Percentiles rank a stretch among this genome's conserved stretches.
phyloP scores from a whole-genome alignment of 2,888 invertebrate species.

The Oscheius sp. region DNA sequence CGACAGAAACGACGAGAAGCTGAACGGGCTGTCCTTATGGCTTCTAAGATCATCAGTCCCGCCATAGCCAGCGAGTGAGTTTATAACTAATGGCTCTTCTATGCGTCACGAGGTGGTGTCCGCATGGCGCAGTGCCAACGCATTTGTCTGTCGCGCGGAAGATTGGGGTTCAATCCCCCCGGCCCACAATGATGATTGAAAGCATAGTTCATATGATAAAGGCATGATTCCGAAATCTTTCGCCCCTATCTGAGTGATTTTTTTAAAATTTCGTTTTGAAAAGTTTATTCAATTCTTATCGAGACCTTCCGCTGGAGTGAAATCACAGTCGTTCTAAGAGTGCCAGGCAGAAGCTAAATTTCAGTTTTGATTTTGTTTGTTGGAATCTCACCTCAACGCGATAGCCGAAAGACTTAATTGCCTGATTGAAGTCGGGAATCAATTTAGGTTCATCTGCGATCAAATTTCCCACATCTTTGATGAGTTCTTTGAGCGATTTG shows the following conservation, averaged over 20 bases:
- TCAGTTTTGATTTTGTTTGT: too few species aligned
- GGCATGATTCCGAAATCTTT: conserved; percentile 24
- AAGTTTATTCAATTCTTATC: conserved; percentile 1
- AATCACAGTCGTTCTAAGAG: too few species aligned
- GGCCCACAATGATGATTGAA: conserved; percentile 15
- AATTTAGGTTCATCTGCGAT: too few species aligned
- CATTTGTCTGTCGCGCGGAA: neutral
- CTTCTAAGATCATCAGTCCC: conserved; percentile 87
- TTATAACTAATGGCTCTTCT: neutral
- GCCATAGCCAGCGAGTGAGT: conserved; percentile 77
- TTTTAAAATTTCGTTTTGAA: conserved; percentile 6
- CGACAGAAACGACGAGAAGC: conserved; percentile 78
- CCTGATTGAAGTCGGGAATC: too few species aligned
- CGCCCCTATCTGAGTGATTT: conserved; percentile 27
- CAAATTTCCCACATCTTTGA: too few species aligned
- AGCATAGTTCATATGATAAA: conserved; percentile 24
- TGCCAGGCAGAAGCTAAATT: too few species aligned
- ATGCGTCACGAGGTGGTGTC: neutral
- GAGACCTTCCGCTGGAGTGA: too few species aligned
- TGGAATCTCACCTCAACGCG: too few species aligned
- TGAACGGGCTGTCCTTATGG: conserved; percentile 83
- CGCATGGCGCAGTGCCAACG: conserved; percentile 10
- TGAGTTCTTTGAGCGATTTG: too few species aligned
- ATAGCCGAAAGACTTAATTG: too few species aligned
- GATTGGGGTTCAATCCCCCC: conserved; percentile 16